phyloP scores from a whole-genome alignment of 2,797 vertebrate genomes.

The Coendou prehensilis region DNA sequence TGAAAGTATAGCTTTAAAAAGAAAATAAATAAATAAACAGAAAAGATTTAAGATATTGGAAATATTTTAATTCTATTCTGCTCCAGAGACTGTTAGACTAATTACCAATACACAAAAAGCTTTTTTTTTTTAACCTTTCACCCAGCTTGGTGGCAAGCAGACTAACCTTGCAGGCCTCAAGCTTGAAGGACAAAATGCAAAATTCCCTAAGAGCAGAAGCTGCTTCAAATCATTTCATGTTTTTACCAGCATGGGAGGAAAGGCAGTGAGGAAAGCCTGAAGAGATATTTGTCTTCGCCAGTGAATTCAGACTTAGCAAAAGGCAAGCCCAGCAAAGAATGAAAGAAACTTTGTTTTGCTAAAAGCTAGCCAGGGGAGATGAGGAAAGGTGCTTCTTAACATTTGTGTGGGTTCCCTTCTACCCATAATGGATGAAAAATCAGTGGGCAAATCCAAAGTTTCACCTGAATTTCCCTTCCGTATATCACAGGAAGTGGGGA shows the following conservation, averaged over 20 bases:
- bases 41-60: background rate
- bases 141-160: background rate
- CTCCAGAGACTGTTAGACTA: background rate
- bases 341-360: background rate
- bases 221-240: background rate
- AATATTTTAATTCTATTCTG: background rate
- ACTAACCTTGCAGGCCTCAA: background rate
- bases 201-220: background rate
- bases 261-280: background rate
- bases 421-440: background rate
- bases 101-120: background rate
- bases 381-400: background rate
- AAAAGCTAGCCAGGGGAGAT: background rate
- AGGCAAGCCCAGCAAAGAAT: background rate
- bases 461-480: background rate
- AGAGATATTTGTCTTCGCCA: background rate
- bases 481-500: background rate
- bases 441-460: background rate
- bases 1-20: background rate
- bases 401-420: rapidly evolving
- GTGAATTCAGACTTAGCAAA: background rate
- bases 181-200: background rate
- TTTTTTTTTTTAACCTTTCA: background rate
- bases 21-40: background rate
- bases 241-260: background rate